Evolutionary conservation across 1,140 invertebrate genomes (phyloP), one percentile per base, ranked within the genome.

Genomic region (Druon quercuslanigerum): DNA sequence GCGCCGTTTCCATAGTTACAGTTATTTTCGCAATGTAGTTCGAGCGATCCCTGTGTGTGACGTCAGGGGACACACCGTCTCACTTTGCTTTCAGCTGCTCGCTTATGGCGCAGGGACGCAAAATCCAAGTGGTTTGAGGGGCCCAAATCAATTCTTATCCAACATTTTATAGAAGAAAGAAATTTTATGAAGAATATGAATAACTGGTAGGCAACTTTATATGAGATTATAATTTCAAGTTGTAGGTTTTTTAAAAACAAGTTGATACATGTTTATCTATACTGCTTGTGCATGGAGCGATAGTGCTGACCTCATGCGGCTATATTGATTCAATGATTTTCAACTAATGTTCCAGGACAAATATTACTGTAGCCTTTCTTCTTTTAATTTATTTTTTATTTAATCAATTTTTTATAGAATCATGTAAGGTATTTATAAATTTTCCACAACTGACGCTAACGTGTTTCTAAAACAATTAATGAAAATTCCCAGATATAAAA

Each of bases 261-360:
- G 8, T 66, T 33, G 33, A n/a, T 40, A 66, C 14, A 66, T 66
- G 40, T 40, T n/a, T 54, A 16, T 54, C 52, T 17, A 25, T 66
- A 12, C 17, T 25, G 11, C 14, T 25, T 33, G 33, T 25, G 40
- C 60, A 66, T 13, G 60, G 33, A 25, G 60, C 60, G 60, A 9
- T n/a, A 76, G 76, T 77, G 72, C 71, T 77, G 76, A 60, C 76
- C 71, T 73, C 76, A 72, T 56, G 76, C 72, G 76, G 76, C 20
- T 20, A 16, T 19, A 77, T 77, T 71, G 76, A 77, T 77, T 56
- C 54, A 17, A 50, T 60, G 71, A 51, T 46, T 46, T 46, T 2
- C 40, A 46, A 2, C 40, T 46, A 46, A 46, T 56, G 50, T 9
- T 50, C 60, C 66, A 33, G 25, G 17, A n/a, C 16, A n/a, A 16